Percentiles rank a stretch among this genome's conserved stretches.
Evolutionary conservation across 2,888 invertebrate genomes (phyloP).

Genomic region (Laothoe populi): DNA sequence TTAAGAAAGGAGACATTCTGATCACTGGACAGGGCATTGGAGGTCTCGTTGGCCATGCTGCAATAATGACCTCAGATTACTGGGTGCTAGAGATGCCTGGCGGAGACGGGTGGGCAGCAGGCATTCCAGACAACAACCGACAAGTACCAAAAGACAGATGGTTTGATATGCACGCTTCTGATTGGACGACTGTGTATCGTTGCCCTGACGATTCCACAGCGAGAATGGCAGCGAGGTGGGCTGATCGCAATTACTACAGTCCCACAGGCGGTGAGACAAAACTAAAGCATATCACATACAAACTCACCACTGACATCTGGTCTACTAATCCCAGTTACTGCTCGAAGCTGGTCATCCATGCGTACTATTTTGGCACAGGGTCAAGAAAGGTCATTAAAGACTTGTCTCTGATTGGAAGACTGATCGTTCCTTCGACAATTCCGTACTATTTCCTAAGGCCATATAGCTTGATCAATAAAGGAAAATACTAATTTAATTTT

Average conservation of each 20-base stretch:
- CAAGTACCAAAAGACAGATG: conserved; percentile 55
- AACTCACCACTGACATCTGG: conserved; percentile 49
- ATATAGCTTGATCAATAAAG: conserved; percentile 55
- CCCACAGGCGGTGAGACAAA: conserved; percentile 51
- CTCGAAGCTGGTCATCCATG: conserved; percentile 62
- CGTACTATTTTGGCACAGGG: conserved; percentile 60
- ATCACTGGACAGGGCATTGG: conserved; percentile 50
- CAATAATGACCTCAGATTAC: conserved; percentile 61
- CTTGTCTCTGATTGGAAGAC: conserved; percentile 40
- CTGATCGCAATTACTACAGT: conserved; percentile 57
- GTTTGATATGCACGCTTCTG: conserved; percentile 57
- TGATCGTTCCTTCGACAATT: conserved; percentile 55
- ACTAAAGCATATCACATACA: conserved; percentile 56
- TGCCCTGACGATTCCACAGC: conserved; percentile 51
- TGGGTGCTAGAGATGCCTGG: conserved; percentile 65
- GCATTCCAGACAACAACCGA: conserved; percentile 57
- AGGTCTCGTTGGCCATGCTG: conserved; percentile 60
- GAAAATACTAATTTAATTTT: conserved; percentile 48
- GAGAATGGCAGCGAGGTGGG: conserved; percentile 55
- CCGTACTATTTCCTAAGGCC: conserved; percentile 56
- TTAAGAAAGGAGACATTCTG: conserved; percentile 59
- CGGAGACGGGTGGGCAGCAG: conserved; percentile 49
- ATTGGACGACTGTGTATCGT: conserved; percentile 62
- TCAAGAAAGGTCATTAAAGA: conserved; percentile 51
- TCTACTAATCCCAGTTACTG: conserved; percentile 61